Conservation (phyloP, 92 coral and sea anemone species). For the Bergia puertoricense region DNA sequence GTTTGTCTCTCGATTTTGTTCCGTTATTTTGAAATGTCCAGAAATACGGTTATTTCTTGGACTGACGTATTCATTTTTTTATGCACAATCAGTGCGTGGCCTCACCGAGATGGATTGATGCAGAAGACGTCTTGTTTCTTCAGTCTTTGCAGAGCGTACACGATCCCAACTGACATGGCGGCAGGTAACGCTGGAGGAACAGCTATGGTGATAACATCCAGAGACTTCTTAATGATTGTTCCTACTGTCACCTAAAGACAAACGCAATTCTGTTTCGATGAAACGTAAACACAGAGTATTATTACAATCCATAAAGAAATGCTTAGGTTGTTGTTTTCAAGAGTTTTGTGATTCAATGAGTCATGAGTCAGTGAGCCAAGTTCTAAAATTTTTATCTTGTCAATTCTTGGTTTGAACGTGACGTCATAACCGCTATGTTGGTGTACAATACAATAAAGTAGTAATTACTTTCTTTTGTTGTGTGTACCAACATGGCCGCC, state of each 20-base stretch:
- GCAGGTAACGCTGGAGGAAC: slow-evolving; percentile 93
- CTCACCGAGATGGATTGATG: slow-evolving; percentile 74
- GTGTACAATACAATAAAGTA: too few species aligned
- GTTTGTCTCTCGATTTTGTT: background rate
- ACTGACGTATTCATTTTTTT: too few species aligned
- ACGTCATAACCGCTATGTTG: too few species aligned
- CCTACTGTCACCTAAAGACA: slow-evolving; percentile 50
- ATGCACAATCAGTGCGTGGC: background rate
- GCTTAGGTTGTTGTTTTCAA: too few species aligned
- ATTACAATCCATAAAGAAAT: too few species aligned
- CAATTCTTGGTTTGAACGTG: too few species aligned
- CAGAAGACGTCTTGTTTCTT: slow-evolving; percentile 66
- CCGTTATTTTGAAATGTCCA: background rate
- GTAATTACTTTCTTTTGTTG: too few species aligned
- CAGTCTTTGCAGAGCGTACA: slow-evolving; percentile 82
- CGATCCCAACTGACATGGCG: slow-evolving; percentile 88
- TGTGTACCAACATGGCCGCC: too few species aligned
- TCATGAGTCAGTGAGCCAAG: too few species aligned
- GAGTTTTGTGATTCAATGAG: too few species aligned
- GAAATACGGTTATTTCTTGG: background rate
- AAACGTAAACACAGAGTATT: background rate
- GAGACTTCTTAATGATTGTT: slow-evolving; percentile 61
- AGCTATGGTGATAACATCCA: slow-evolving; percentile 84
- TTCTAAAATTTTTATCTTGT: too few species aligned
- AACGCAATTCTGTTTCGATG: background rate